Conservation (phyloP, 2,797 vertebrate species). For the Fistularia commersonii region DNA sequence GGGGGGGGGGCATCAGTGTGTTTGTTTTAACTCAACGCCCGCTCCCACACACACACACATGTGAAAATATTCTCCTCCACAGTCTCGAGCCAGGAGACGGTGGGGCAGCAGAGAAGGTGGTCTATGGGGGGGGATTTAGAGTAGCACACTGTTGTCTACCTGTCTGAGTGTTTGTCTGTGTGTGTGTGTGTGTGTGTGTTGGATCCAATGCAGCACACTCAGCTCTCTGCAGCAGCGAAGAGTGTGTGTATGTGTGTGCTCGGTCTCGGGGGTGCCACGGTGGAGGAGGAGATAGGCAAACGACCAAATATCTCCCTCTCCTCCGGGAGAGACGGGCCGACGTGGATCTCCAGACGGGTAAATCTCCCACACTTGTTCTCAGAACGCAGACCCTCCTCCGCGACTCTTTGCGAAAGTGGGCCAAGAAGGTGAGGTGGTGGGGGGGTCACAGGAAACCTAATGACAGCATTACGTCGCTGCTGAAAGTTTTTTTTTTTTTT, state of each 20-base stretch:
- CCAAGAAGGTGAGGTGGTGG: no score
- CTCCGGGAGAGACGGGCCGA: constrained; percentile 45
- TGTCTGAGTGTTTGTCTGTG: constrained; percentile 57
- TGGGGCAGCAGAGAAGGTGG: constrained; percentile 39
- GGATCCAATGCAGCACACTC: no score
- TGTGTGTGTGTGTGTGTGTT: constrained; percentile 40
- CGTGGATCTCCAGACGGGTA: constrained; percentile 45
- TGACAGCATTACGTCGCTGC: no score
- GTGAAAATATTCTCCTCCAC: no score
- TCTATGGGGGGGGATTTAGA: constrained; percentile 52
- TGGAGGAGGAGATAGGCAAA: constrained; percentile 65
- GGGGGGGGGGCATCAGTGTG: constrained; percentile 39
- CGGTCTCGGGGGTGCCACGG: constrained; percentile 59
- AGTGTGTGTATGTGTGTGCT: constrained; percentile 34
- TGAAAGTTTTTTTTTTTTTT: no score
- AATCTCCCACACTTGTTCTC: no score
- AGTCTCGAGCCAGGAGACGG: constrained; percentile 24
- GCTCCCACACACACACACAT: no score
- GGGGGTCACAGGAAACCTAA: no score
- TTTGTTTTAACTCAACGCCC: constrained; percentile 19
- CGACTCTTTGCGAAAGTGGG: no score
- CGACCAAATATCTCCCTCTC: constrained; percentile 53
- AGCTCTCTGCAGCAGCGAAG: constrained; percentile 30
- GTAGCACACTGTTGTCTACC: constrained; percentile 62
- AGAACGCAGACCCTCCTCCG: no score